phyloP scores from a whole-genome alignment of 1,140 invertebrate species.

The Drosophila kepulauana region DNA sequence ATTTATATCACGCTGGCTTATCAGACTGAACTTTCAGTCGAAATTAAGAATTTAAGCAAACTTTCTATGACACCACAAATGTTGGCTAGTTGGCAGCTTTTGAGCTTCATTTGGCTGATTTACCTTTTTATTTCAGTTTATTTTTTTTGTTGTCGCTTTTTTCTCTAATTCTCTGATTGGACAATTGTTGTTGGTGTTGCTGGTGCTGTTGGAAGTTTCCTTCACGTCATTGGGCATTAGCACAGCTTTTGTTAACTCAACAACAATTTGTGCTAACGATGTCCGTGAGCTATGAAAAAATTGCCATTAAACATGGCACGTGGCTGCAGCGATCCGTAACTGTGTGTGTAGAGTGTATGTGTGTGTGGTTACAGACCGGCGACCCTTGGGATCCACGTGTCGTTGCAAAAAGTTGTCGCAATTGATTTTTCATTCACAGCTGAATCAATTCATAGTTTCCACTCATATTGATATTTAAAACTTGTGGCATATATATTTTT shows the following conservation, averaged over 20 bases:
- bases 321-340: slow-evolving; percentile 51
- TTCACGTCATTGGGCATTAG: slow-evolving; percentile 35
- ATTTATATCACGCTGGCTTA: slow-evolving; percentile 61
- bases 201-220: slow-evolving; percentile 14
- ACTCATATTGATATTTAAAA: slow-evolving; percentile 10
- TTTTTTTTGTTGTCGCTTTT: neutral
- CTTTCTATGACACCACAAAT: neutral
- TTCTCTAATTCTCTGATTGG: slow-evolving; percentile 34
- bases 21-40: neutral
- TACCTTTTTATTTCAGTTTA: slow-evolving; percentile 10
- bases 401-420: slow-evolving; percentile 14
- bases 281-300: slow-evolving; percentile 67
- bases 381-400: slow-evolving; percentile 27
- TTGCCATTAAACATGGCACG: slow-evolving; percentile 47
- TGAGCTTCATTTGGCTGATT: slow-evolving; percentile 18
- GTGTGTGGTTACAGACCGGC: slow-evolving; percentile 6
- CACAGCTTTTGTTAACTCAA: slow-evolving; percentile 44
- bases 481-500: neutral
- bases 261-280: slow-evolving; percentile 80
- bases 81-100: slow-evolving; percentile 28
- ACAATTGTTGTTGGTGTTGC: slow-evolving; percentile 33
- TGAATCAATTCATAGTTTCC: neutral
- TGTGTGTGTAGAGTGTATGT: slow-evolving; percentile 2
- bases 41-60: slow-evolving; percentile 10
- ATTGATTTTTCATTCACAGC: slow-evolving; percentile 35